Evolutionary conservation across 2,888 invertebrate genomes (phyloP), one percentile per base, ranked within the genome.

Genomic region (Sesamia inferens): DNA sequence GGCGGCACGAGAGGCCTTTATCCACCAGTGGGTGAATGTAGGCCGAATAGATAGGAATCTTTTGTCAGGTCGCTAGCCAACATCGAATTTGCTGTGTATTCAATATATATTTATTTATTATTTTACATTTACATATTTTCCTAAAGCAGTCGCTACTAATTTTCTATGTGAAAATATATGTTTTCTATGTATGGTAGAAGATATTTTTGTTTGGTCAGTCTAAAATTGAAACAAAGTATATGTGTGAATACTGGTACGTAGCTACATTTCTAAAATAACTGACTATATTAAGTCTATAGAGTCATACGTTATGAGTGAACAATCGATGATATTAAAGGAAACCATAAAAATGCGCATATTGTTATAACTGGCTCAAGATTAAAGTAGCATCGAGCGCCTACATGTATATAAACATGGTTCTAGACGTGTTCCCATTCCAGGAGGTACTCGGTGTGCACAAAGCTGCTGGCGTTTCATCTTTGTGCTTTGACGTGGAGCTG

Each of bases 401-500:
- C 74, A 71, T 31, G 3, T 64, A 80, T 69, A 71, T 72, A 67
- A 74, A 81, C 75, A 79, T 72, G 67, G 76, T 76, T 74, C 78
- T 67, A 61, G 42, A 42, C 80, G 81, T 83, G 87, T 75, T 81
- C 86, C 78, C 83, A 77, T 87, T 86, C 71, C 71, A 64, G 77
- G 42, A 74, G 78, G 65, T 80, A 83, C 84, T 78, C 74, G 59
- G 63, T 71, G 51, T 73, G 72, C 74, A 83, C 81, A 85, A 82
- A 84, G 87, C 79, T 77, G 83, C 81, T 73, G 69, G 68, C 86
- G 83, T 85, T 88, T 88, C 88, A 88, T 86, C 84, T 87, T 79
- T 78, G 78, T 78, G 83, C 88, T 87, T 87, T 87, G 87, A 87
- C 85, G 82, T 74, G 78, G 63, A 81, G 83, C 77, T 76, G 75